Conservation (phyloP, 1,140 invertebrate genomes). For the Bicyclus anynana region DNA sequence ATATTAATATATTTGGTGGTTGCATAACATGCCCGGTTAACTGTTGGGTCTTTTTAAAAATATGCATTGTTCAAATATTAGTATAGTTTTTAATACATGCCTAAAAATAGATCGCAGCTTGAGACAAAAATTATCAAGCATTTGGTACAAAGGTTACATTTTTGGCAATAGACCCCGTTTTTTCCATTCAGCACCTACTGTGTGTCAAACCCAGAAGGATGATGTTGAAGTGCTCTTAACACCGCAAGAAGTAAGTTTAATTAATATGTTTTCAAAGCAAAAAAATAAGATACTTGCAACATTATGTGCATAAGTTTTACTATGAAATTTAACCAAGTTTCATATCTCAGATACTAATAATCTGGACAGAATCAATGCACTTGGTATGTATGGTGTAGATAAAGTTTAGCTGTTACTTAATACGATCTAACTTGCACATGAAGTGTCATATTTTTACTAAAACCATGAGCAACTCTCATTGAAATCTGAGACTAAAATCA, state of each 20-base stretch:
- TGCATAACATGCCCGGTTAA: constrained; percentile 57
- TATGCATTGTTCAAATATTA: constrained; percentile 59
- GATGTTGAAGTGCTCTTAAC: constrained; percentile 45
- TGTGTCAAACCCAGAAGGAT: constrained; percentile 45
- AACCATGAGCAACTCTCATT: too few species aligned
- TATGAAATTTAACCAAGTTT: too few species aligned
- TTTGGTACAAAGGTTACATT: constrained; percentile 29
- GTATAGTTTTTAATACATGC: constrained; percentile 45
- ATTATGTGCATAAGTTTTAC: too few species aligned
- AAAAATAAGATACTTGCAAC: too few species aligned
- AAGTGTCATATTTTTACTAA: too few species aligned
- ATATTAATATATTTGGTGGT: constrained; percentile 28
- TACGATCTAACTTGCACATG: too few species aligned
- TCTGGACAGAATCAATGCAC: too few species aligned
- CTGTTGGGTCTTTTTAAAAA: constrained; percentile 35
- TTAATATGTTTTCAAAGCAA: too few species aligned
- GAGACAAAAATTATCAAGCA: constrained; percentile 34
- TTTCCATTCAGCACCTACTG: constrained; percentile 33
- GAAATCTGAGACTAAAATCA: too few species aligned
- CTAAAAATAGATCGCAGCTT: constrained; percentile 45
- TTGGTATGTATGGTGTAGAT: too few species aligned
- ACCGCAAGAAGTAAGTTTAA: constrained; percentile 65
- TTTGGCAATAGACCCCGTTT: constrained; percentile 21
- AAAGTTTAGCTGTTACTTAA: too few species aligned
- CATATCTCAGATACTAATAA: too few species aligned